A percentile compares a stretch with the other conserved stretches of the same genome.
Conservation (phyloP, 2,113 vertebrate genomes). For the Embiotoca jacksoni region DNA sequence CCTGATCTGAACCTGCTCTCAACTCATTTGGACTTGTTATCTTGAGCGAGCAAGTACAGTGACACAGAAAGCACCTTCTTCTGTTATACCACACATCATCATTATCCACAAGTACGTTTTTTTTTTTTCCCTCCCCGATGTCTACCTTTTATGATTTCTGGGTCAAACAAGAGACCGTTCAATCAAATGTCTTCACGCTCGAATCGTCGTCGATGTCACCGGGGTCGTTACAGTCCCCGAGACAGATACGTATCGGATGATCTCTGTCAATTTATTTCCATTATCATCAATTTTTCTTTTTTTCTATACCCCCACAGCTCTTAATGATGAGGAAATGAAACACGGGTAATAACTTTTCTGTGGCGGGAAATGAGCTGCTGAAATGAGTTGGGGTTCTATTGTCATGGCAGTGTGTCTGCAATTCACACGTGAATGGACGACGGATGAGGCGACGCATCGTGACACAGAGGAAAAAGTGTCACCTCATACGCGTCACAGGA, state of each 20-base stretch:
- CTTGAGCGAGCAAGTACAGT: neutral
- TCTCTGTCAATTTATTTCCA: conserved; percentile 6
- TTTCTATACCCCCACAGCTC: neutral
- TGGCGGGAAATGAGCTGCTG: conserved; percentile 38
- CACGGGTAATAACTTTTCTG: conserved; percentile 23
- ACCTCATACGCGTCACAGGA: neutral
- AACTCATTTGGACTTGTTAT: neutral
- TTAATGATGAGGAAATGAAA: conserved; percentile 50
- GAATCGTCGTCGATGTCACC: neutral
- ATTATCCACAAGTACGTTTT: neutral
- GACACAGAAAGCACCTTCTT: neutral
- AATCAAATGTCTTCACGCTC: neutral
- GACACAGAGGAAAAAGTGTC: conserved; percentile 9
- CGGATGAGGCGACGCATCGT: conserved; percentile 8
- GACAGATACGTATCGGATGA: neutral
- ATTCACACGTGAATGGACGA: conserved; percentile 24
- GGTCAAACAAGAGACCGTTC: neutral
- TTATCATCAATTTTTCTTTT: conserved; percentile 12
- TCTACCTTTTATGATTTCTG: conserved; percentile 9
- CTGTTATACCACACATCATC: neutral
- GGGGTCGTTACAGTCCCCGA: neutral
- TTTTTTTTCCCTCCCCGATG: neutral
- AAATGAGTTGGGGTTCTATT: conserved; percentile 20
- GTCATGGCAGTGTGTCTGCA: neutral
- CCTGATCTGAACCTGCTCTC: neutral